Percentiles rank a stretch among this genome's conserved stretches.
These are phyloP conservation scores for fruit fly (Drosophila melanogaster) DNA, from an alignment of 1,140 invertebrate species.

Conservation along the genomic window Release_6_plus_ISO1_MT NT_033777.3:13615501-13616000, in stretches of 20 bases:
- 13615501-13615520: too few species aligned
- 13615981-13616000: conserved; percentile 53
- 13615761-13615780: conserved; percentile 82
- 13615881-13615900: conserved; percentile 71
- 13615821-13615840: conserved; percentile 20
- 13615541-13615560: conserved; percentile 5
- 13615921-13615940: conserved; percentile 17
- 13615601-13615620: conserved; percentile 69
- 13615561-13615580: not conserved
- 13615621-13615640: conserved; percentile 78
- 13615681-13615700: conserved; percentile 68
- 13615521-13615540: conserved; percentile 7
- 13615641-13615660: conserved; percentile 56
- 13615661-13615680: conserved; percentile 58
- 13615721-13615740: conserved; percentile 54
- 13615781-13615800: conserved; percentile 65
- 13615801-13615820: not conserved
- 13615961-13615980: conserved; percentile 48
- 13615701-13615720: not conserved
- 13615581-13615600: conserved; percentile 75
- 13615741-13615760: conserved; percentile 82
- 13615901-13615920: conserved; percentile 68
- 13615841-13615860: conserved; percentile 75
- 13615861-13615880: conserved; percentile 77
- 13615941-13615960: conserved; percentile 39